These are phyloP conservation scores for Carabus problematicus DNA, from an alignment of 2,888 invertebrate species.

Conservation along the genomic window DNA sequence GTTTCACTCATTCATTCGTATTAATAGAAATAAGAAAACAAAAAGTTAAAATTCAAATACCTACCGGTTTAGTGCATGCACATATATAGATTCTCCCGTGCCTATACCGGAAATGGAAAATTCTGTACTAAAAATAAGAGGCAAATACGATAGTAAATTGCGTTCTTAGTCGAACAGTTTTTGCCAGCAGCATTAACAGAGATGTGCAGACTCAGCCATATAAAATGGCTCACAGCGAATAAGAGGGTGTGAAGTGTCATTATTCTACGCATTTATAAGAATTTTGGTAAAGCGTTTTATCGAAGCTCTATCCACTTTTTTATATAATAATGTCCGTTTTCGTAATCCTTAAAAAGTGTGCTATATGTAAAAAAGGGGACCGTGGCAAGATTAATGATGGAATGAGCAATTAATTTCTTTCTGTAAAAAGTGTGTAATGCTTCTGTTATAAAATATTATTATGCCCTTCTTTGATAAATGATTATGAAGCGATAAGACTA, in stretches of 20 bases:
- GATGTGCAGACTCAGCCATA: background rate
- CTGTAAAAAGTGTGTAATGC: conserved; percentile 25
- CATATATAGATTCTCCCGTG: no score
- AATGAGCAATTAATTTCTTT: conserved; percentile 26
- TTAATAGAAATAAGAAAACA: no score
- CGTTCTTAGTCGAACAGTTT: background rate
- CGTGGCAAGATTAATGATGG: conserved; percentile 20
- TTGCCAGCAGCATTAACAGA: background rate
- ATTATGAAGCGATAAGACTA: conserved; percentile 15
- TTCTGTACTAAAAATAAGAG: conserved; percentile 4
- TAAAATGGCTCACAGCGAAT: no score
- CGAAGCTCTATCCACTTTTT: background rate
- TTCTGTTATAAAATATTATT: conserved; percentile 22
- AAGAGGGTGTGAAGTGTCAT: conserved; percentile 5
- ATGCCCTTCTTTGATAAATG: conserved; percentile 25
- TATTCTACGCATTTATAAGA: conserved; percentile 15
- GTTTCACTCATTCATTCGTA: no score
- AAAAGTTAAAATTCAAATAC: no score
- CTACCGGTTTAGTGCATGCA: no score
- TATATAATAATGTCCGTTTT: conserved; percentile 9
- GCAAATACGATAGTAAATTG: background rate
- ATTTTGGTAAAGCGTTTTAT: conserved; percentile 1
- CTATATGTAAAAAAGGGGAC: conserved; percentile 21
- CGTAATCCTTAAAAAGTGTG: conserved; percentile 8
- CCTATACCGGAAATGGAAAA: background rate